Evolutionary conservation across 92 coral and sea anemone genomes (phyloP).

Genomic region (Heliopora coerulea): DNA sequence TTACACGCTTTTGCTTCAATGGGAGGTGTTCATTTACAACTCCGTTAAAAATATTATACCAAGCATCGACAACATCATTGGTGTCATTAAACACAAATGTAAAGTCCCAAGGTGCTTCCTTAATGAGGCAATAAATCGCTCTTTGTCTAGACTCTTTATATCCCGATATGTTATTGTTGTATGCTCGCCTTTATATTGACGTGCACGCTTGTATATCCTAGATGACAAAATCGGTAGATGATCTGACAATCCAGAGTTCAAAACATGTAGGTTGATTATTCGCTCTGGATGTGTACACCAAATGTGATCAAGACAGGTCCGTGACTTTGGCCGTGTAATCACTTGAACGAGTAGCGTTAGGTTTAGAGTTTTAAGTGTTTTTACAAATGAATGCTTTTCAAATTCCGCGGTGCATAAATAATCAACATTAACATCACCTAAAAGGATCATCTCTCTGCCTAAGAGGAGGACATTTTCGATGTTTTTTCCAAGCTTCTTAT

Average conservation of each 20-base stretch:
- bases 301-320: conserved; percentile 54
- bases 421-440: conserved; percentile 39
- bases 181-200: too few relatives aligned
- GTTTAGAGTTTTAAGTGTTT: too few relatives aligned
- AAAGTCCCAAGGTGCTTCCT: conserved; percentile 48
- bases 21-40: conserved; percentile 44
- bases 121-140: conserved; percentile 26
- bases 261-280: conserved; percentile 11
- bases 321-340: conserved; percentile 43
- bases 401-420: conserved; percentile 8
- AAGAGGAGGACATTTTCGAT: conserved; percentile 34
- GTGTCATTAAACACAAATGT: conserved; percentile 27
- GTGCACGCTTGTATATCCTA: too few relatives aligned
- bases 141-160: conserved; percentile 41
- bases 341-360: conserved; percentile 27
- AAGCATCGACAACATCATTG: not conserved
- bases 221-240: too few relatives aligned
- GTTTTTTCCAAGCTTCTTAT: conserved; percentile 37
- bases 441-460: not conserved
- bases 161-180: conserved; percentile 5
- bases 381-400: conserved; percentile 16
- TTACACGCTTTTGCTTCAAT: conserved; percentile 5
- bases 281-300: conserved; percentile 51
- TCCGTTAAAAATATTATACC: conserved; percentile 34
- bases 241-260: conserved; percentile 37